Base-by-base conservation (phyloP, 2,888 invertebrate genomes). In the Dolomedes plantarius region DNA sequence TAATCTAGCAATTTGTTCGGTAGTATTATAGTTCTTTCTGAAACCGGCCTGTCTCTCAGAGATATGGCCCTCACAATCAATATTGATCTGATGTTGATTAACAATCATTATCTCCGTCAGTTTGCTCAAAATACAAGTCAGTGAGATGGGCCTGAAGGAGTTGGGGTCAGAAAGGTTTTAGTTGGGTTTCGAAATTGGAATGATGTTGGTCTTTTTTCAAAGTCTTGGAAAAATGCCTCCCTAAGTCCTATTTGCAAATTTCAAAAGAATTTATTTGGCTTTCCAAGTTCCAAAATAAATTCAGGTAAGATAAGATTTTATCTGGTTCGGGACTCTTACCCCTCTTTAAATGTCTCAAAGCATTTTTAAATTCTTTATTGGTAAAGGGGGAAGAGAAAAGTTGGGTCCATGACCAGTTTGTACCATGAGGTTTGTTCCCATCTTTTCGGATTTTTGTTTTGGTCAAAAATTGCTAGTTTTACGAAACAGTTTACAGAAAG, bases 291-390 rank as follows among this genome's bases (percentile, higher is more conserved):
- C 23, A 69, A n/a, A 27, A 69, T 13, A 39, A 69, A 69, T 41
- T 69, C 69, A 11, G 41, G 11, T n/a, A n/a, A n/a, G n/a, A n/a
- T 0, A 69, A 32, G 27, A 69, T 41, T 9, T n/a, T 39, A 39
- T 41, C 69, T 41, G 69, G 36, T 36, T 69, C 41, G 69, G 41
- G 69, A 39, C 69, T 69, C 41, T 69, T 41, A 6, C 69, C 41
- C 27, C 41, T n/a, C 16, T 19, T n/a, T n/a, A 69, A 23, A 7
- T 32, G 23, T 7, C 27, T 16, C 31, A 39, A 11, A 32, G 31
- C 27, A 36, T 28, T 27, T 39, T 28, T 16, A 69, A 69, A 69
- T 39, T 69, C 69, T 32, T 41, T 6, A 39, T 23, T 3, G 16
- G 69, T 36, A 27, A 69, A 41, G 36, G 39, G 69, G 16, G 28